Percentiles rank a stretch among this genome's conserved stretches.
These are phyloP conservation scores for Catostomus latipinnis DNA, from an alignment of 2,797 vertebrate species.

Conservation along the genomic window DNA sequence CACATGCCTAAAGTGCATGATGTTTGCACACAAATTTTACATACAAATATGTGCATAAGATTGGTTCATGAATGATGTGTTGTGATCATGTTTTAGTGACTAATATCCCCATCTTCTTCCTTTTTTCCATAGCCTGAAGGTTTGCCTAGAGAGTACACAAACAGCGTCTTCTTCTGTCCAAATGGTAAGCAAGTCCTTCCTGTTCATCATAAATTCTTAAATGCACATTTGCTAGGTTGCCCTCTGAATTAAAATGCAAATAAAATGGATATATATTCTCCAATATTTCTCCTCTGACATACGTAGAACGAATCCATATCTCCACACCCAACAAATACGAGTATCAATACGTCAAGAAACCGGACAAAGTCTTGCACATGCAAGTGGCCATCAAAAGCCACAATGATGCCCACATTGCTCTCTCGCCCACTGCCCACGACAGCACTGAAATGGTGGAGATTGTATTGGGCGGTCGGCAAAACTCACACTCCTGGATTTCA, in stretches of 20 bases:
- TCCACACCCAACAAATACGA: constrained; percentile 95
- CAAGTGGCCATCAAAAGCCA: constrained; percentile 89
- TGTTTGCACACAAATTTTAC: too few relatives aligned
- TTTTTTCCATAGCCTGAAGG: constrained; percentile 85
- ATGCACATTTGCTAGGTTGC: not conserved
- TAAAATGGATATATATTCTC: not conserved
- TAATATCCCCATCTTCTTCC: constrained; percentile 6
- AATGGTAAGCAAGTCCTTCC: constrained; percentile 81
- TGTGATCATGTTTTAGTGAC: too few relatives aligned
- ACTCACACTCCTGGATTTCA: constrained; percentile 90
- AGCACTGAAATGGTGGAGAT: constrained; percentile 89
- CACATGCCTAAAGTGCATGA: too few relatives aligned
- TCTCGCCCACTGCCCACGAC: constrained; percentile 88
- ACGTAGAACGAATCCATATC: constrained; percentile 93
- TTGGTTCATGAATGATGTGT: too few relatives aligned
- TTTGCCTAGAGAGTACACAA: constrained; percentile 88
- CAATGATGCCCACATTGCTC: constrained; percentile 87
- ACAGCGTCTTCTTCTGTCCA: constrained; percentile 95
- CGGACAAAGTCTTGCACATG: constrained; percentile 83
- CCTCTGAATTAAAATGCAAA: too few relatives aligned
- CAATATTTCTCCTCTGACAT: not conserved
- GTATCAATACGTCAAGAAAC: constrained; percentile 93
- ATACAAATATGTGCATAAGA: too few relatives aligned
- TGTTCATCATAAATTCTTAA: not conserved
- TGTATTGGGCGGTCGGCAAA: constrained; percentile 89